Evolutionary conservation across 2,888 invertebrate genomes (phyloP).

Genomic region (Creontiades dilutus): DNA sequence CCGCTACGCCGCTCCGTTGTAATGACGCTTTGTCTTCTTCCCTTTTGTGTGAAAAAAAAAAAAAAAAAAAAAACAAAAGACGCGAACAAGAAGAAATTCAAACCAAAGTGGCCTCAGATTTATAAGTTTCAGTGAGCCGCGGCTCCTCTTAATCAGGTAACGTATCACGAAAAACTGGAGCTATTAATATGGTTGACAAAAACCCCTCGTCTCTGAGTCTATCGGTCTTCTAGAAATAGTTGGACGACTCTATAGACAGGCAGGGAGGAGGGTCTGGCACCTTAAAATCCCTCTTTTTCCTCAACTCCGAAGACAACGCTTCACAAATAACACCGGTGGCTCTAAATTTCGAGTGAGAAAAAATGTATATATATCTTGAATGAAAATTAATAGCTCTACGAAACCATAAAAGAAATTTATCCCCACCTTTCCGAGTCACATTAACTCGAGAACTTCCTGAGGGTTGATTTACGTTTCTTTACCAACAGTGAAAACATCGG

Average conservation of each 20-base stretch:
- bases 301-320: neutral
- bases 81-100: neutral
- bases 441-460: neutral
- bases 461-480: neutral
- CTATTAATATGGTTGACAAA: conserved; percentile 30
- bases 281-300: neutral
- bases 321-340: conserved; percentile 20
- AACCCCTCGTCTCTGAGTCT: neutral
- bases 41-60: conserved; percentile 11
- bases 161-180: conserved; percentile 17
- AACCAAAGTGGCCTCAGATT: conserved; percentile 42
- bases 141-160: conserved; percentile 37
- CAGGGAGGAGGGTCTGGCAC: neutral
- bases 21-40: neutral
- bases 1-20: neutral
- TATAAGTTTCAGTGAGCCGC: conserved; percentile 34
- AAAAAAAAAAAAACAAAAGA: neutral
- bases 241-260: neutral
- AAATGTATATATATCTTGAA: neutral
- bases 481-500: neutral
- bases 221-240: conserved; percentile 40
- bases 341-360: conserved; percentile 6
- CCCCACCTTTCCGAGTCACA: neutral
- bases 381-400: neutral
- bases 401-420: conserved; percentile 3